Conservation (phyloP, 2,888 invertebrate species). For the Tortrix viridana region DNA sequence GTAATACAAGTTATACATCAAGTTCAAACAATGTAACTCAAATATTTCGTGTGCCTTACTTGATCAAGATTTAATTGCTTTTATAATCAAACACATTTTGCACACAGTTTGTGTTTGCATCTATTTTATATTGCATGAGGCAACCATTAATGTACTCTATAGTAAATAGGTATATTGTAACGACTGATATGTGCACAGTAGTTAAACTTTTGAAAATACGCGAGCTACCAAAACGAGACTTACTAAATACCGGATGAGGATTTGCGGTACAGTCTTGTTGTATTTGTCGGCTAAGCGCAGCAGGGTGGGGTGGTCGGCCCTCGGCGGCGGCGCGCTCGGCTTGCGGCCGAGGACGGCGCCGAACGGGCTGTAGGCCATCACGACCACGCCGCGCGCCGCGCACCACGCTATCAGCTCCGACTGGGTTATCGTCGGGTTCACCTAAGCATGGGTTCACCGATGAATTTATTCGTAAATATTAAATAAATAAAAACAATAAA, state of each 20-base stretch:
- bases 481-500: no score
- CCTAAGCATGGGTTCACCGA: conserved; percentile 67
- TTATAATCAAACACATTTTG: no score
- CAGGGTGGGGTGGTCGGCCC: conserved; percentile 80
- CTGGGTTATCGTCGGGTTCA: conserved; percentile 89
- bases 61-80: not conserved
- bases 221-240: conserved; percentile 44
- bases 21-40: not conserved
- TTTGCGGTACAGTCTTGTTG: conserved; percentile 86
- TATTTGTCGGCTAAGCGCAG: conserved; percentile 83
- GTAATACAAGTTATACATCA: not conserved
- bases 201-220: not conserved
- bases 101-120: no score
- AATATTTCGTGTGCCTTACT: not conserved
- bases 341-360: conserved; percentile 79
- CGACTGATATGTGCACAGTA: no score
- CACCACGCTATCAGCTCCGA: conserved; percentile 88
- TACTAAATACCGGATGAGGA: conserved; percentile 87
- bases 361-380: conserved; percentile 90
- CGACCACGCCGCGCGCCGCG: conserved; percentile 85
- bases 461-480: no score
- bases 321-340: conserved; percentile 70
- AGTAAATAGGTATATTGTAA: no score
- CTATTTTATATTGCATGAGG: no score
- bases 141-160: no score